Base-by-base conservation (phyloP, 1,140 invertebrate genomes). In the Bombus vancouverensis region DNA sequence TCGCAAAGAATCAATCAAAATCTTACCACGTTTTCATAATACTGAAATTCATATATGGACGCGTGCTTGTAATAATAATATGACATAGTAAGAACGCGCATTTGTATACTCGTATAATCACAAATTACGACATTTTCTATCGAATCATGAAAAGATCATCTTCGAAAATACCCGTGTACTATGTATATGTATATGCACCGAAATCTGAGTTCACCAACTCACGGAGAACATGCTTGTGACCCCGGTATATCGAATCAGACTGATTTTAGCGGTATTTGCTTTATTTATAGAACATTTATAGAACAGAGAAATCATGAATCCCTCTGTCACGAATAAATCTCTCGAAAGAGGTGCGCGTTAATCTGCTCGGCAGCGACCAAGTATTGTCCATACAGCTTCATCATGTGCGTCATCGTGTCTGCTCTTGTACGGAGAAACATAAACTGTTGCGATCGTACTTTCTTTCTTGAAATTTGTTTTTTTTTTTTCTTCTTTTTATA, bases 191-290 rank as follows among this genome's bases (percentile, higher is more conserved):
- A 57, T 10, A 39, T 32, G 42, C 3, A n/a, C 39, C 42, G 71
- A 25, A 75, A 82, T 53, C 71, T 39, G 68, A 70, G 68, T 73
- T 81, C 75, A 77, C 59, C 66, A 85, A 78, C 83, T 87, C 70
- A n/a, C 57, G 53, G 86, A 70, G 62, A 79, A 85, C 62, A 73
- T 68, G 28, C 68, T 42, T 77, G 74, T 83, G 73, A 68, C 73
- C 73, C 73, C n/a, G 73, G 81, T 83, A 70, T 87, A 89, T 85
- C 86, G 77, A 81, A 85, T 79, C 88, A 90, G 89, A 90, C 89
- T 90, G 89, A 90, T 85, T 86, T 81, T 90, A 89, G 80, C 57
- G 66, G 86, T 90, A 89, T 89, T 77, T 82, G 71, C 78, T 74
- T 85, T 85, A 81, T 85, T 84, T 86, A 86, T 89, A 88, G 65